These are phyloP conservation scores for Urechis unicinctus DNA, from an alignment of 2,888 invertebrate species.

Conservation along the genomic window DNA sequence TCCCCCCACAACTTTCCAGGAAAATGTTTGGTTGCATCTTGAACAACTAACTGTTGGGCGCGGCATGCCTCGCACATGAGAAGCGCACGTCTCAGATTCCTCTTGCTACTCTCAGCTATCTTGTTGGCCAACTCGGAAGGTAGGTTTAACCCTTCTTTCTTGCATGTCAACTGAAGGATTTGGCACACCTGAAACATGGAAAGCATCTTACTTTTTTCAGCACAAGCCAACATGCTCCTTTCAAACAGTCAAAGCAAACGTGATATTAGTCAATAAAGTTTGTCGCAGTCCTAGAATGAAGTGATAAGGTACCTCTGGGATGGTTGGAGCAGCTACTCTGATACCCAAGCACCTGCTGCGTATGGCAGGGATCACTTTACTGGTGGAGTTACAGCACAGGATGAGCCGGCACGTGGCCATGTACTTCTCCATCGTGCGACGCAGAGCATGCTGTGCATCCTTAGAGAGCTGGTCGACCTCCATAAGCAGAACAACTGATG, in stretches of 20 bases:
- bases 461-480: constrained; percentile 92
- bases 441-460: constrained; percentile 95
- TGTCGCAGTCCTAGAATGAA: no score
- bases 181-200: constrained; percentile 29
- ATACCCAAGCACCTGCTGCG: constrained; percentile 88
- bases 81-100: constrained; percentile 86
- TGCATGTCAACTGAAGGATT: constrained; percentile 43
- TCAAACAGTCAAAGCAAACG: no score
- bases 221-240: no score
- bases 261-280: no score
- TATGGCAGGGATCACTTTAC: constrained; percentile 91
- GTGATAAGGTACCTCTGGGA: no score
- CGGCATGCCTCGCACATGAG: constrained; percentile 89
- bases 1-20: no score
- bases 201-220: no score
- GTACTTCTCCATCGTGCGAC: constrained; percentile 99
- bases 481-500: constrained; percentile 78
- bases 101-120: constrained; percentile 71
- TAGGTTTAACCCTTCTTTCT: constrained; percentile 67
- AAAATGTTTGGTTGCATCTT: background rate
- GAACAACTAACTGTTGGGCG: constrained; percentile 66
- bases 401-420: constrained; percentile 88
- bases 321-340: constrained; percentile 82
- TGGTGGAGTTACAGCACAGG: constrained; percentile 88
- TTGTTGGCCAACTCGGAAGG: constrained; percentile 70